These are phyloP conservation scores for Penaeus vannamei DNA, from an alignment of 1,140 invertebrate genomes.

Conservation along the genomic window DNA sequence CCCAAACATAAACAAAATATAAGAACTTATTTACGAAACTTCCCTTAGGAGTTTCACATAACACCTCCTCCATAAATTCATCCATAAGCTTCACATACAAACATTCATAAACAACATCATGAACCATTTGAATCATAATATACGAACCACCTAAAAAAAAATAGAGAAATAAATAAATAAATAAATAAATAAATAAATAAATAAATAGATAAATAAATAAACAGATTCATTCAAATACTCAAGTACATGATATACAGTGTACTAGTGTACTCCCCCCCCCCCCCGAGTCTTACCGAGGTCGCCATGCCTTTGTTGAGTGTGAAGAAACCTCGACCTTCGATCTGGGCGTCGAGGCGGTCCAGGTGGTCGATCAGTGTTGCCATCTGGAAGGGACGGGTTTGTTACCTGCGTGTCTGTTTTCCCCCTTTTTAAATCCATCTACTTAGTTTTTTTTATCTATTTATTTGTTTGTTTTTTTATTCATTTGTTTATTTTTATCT, in stretches of 20 bases:
- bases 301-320: constrained; percentile 67
- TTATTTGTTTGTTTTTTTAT: no score
- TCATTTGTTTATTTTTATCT: no score
- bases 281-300: constrained; percentile 43
- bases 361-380: constrained; percentile 64
- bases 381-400: constrained; percentile 43
- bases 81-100: no score
- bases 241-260: background rate
- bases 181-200: background rate
- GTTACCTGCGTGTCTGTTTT: background rate
- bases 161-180: no score
- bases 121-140: no score
- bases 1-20: no score
- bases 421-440: background rate
- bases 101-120: no score
- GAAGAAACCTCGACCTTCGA: constrained; percentile 66
- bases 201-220: background rate
- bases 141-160: no score
- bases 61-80: no score
- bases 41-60: no score
- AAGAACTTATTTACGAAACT: no score
- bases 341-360: constrained; percentile 65
- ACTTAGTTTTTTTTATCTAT: no score
- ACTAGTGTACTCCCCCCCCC: background rate
- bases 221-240: background rate